phyloP scores from a whole-genome alignment of 2,888 invertebrate species.

The Diplazon laetatorius region DNA sequence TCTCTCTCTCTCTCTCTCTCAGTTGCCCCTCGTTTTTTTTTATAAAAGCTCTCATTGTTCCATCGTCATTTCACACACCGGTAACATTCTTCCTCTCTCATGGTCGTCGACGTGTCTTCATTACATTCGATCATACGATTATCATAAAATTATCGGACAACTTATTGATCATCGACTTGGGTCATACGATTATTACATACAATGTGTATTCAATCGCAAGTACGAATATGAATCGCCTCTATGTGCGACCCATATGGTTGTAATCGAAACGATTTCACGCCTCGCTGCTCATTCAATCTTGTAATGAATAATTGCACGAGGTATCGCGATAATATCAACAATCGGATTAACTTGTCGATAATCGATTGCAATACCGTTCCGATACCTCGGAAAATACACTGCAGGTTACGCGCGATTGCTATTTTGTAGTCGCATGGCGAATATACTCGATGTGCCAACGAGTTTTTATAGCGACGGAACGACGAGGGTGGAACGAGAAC shows the following conservation, averaged over 20 bases:
- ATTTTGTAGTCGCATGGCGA: slow-evolving; percentile 7
- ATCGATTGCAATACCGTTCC: not conserved
- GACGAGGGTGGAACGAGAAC: not conserved
- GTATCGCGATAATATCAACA: slow-evolving; percentile 33
- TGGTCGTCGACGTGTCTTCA: slow-evolving; percentile 27
- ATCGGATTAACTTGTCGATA: not conserved
- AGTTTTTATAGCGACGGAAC: not conserved
- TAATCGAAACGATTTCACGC: no score
- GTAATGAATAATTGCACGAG: slow-evolving; percentile 40
- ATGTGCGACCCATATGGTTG: no score
- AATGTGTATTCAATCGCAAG: no score
- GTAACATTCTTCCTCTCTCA: not conserved
- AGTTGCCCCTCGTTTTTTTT: not conserved
- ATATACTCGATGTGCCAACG: slow-evolving; percentile 9
- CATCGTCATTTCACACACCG: slow-evolving; percentile 6
- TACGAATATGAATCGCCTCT: no score
- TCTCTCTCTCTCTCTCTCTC: slow-evolving; percentile 27
- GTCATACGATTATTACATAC: no score
- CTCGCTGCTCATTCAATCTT: slow-evolving; percentile 29
- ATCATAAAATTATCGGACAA: no score
- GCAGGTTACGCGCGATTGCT: not conserved
- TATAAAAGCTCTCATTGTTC: no score
- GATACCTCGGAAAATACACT: not conserved
- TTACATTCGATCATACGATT: slow-evolving; percentile 17
- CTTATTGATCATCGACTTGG: no score